Conservation (phyloP, 2,797 vertebrate genomes). For the Tokudaia tokunoshimensis region DNA sequence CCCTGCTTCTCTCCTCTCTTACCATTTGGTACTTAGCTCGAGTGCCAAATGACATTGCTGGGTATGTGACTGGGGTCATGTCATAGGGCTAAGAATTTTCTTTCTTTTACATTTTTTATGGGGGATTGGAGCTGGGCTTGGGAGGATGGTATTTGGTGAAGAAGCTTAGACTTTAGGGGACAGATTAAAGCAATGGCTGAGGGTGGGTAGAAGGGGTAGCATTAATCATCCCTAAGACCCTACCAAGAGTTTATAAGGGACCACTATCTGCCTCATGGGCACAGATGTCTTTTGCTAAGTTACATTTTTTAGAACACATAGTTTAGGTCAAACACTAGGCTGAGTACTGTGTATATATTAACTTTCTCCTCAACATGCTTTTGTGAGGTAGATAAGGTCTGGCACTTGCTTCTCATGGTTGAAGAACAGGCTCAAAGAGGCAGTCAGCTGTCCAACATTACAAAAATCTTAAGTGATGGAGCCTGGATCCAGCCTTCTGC, state of each 20-base stretch:
- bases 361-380: background rate
- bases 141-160: background rate
- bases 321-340: background rate
- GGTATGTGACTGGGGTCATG: background rate
- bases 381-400: constrained; percentile 72
- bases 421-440: background rate
- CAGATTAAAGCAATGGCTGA: background rate
- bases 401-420: background rate
- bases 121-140: background rate
- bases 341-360: background rate
- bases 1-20: background rate
- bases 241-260: background rate
- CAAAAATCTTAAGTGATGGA: background rate
- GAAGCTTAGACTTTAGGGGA: background rate
- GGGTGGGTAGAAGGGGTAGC: background rate
- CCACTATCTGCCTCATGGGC: background rate
- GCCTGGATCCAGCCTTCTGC: background rate
- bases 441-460: background rate
- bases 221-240: background rate
- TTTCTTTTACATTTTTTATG: background rate
- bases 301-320: background rate
- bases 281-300: background rate
- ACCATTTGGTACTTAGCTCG: background rate
- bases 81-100: background rate
- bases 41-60: background rate